These are phyloP conservation scores for Gobio occitaniae DNA, from an alignment of 2,797 vertebrate genomes.

Conservation along the genomic window DNA sequence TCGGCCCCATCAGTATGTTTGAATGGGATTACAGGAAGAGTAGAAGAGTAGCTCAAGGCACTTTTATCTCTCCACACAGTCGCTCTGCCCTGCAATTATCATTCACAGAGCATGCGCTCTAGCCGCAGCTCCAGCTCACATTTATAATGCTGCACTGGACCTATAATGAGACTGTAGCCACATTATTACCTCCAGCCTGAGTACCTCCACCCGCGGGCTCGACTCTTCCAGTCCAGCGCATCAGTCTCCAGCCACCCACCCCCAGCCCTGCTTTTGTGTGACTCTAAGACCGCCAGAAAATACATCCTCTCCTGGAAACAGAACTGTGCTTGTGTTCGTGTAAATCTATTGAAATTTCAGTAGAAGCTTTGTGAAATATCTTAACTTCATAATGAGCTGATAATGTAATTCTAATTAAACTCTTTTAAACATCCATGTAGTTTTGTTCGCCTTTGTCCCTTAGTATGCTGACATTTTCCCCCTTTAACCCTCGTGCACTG, in stretches of 20 bases:
- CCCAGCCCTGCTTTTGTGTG: slow-evolving; percentile 52
- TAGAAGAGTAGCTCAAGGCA: slow-evolving; percentile 48
- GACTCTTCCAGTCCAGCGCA: slow-evolving; percentile 77
- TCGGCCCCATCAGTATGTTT: slow-evolving; percentile 32
- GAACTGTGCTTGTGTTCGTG: slow-evolving; percentile 17
- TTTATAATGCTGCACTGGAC: slow-evolving; percentile 56
- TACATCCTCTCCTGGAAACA: slow-evolving; percentile 59
- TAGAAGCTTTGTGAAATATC: neutral
- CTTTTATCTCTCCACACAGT: slow-evolving; percentile 57
- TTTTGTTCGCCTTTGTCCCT: neutral
- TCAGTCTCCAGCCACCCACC: slow-evolving; percentile 64
- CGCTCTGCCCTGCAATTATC: slow-evolving; percentile 54
- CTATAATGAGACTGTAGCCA: slow-evolving; percentile 73
- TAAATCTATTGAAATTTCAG: neutral
- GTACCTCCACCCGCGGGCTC: slow-evolving; percentile 29
- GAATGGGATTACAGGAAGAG: slow-evolving; percentile 49
- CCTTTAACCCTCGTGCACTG: neutral
- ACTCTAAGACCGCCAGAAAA: slow-evolving; percentile 65
- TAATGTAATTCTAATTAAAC: neutral
- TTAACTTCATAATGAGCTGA: neutral
- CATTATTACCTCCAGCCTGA: slow-evolving; percentile 66
- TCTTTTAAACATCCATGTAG: no score
- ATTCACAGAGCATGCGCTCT: slow-evolving; percentile 41
- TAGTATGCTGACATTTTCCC: neutral
- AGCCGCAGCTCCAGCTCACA: slow-evolving; percentile 51